Evolutionary conservation across 2,113 vertebrate genomes (phyloP).

Genomic region (Balaenoptera acutorostrata): DNA sequence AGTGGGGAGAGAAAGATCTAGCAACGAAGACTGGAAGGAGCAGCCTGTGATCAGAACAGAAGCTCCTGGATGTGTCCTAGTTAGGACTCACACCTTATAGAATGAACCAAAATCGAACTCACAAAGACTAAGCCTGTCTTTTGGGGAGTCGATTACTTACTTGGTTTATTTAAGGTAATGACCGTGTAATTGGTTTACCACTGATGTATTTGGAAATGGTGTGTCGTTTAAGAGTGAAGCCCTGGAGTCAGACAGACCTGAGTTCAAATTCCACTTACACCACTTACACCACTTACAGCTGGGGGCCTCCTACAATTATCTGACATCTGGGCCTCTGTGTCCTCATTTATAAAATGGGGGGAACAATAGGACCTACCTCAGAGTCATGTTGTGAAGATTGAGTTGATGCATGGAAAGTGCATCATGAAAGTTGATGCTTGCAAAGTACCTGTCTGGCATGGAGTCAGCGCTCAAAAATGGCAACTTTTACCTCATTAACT

Average conservation of each 20-base stretch:
- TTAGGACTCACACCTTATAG: not conserved
- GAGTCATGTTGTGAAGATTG: not conserved
- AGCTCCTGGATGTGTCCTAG: not conserved
- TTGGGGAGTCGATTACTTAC: not conserved
- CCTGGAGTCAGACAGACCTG: not conserved
- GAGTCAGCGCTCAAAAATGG: not conserved
- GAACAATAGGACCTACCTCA: not conserved
- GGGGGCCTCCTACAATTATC: not conserved
- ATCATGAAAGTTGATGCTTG: not conserved
- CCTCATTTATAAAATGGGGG: not conserved
- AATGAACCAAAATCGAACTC: not conserved
- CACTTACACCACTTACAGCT: not conserved
- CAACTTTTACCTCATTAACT: not conserved
- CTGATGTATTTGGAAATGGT: not conserved
- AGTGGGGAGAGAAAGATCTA: not conserved
- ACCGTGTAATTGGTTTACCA: not conserved
- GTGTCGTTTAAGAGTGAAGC: not conserved
- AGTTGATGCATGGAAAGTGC: not conserved
- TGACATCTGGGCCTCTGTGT: not conserved
- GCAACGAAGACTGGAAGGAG: not conserved
- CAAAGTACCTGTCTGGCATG: not conserved
- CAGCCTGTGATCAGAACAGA: not conserved
- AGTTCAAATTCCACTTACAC: not conserved
- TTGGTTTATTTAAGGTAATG: constrained; percentile 11
- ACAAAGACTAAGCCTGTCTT: not conserved